Evolutionary conservation across 2,797 vertebrate species (phyloP), one percentile per base, ranked within the genome.

Genomic region (Novumbra hubbsi): DNA sequence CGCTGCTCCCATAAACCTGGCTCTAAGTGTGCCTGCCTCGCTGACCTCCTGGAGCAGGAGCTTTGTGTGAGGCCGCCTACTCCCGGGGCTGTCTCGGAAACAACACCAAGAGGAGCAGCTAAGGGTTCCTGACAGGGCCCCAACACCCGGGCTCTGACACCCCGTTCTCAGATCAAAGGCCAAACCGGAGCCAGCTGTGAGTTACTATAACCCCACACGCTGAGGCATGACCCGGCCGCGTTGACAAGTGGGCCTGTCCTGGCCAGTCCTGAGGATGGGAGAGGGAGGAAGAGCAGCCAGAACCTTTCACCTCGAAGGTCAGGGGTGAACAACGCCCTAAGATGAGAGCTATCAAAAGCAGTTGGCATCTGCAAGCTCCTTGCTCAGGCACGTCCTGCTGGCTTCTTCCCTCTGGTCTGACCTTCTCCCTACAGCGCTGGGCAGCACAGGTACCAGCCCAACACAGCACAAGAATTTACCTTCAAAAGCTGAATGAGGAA

Each of bases 291-390:
- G 68, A 80, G 67, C 68, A 73, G 70, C 75, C 62, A 77, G 71
- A 76, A 78, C 67, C 75, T 81, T 90, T 91, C 84, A 88, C 88
- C 88, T 87, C 66, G 12, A 21, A 87, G 92, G 90, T 92, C 91
- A 92, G 74, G 86, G 89, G 90, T 93, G 90, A 92, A 88, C 74
- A 14, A 77, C 55, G 70, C 76, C 75, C 52, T 32, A 68, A 73
- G 77, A 76, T 82, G 74, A 64, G 76, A 90, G 88, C 89, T 91
- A 91, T 94, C 92, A 93, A 92, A 91, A 80, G 84, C 85, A 78
- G 86, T 86, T 91, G 90, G 90, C 88, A 87, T 91, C 88, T 89
- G 87, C 74, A 87, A 55, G 45, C 74, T 57, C 80, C 81, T 78
- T 55, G 83, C 90, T 84, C 80, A 72, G 81, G 88, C 90, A 90